Base-by-base conservation (phyloP, 2,797 vertebrate genomes). In the Cryptoblepharus egeriae region DNA sequence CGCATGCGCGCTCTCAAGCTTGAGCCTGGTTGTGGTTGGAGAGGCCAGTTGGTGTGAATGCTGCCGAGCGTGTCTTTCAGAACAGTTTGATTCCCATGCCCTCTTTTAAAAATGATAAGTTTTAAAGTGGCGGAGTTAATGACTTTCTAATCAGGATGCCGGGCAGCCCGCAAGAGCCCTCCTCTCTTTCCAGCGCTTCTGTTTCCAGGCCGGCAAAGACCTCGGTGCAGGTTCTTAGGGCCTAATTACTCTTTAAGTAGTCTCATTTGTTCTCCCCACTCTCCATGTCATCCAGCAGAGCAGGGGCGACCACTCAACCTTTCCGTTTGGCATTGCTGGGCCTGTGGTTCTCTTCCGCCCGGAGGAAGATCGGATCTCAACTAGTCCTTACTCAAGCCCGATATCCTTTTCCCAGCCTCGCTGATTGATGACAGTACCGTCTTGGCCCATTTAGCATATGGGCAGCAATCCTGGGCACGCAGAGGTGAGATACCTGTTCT, bases 241-340 rank as follows among this genome's bases (percentile, higher is more conserved):
- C 89, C 91, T 95, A 94, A 95, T 95, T 94, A 92, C 90, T 83
- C 80, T 84, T 87, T 92, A 93, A 95, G 92, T 1, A 79, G 78
- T 87, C 90, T 90, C 93, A 94, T 95, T 95, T 92, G 85, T 94
- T 92, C 91, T 92, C 65, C 35, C 7, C 10, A 20, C 30, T 12
- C 28, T 12, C 18, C 88, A 83, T 92, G 88, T 91, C 93, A 93
- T 83, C 7, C 11, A 0, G 20, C 2, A 70, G 61, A 60, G 2
- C 26, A 0, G 3, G 80, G 57, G 20, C 45, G 45, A 49, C 45
- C 9, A 11, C 49, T 52, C 32, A 75, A 32, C 9, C 30, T 22
- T 58, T 28, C 15, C 5, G 15, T 24, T 35, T 8, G 2, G 5
- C 11, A n/a, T 1, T 16, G 4, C 22, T 49, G 9, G 45, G 45